Conservation (phyloP, 2,113 vertebrate genomes). For the Neodontobutis hainanensis region DNA sequence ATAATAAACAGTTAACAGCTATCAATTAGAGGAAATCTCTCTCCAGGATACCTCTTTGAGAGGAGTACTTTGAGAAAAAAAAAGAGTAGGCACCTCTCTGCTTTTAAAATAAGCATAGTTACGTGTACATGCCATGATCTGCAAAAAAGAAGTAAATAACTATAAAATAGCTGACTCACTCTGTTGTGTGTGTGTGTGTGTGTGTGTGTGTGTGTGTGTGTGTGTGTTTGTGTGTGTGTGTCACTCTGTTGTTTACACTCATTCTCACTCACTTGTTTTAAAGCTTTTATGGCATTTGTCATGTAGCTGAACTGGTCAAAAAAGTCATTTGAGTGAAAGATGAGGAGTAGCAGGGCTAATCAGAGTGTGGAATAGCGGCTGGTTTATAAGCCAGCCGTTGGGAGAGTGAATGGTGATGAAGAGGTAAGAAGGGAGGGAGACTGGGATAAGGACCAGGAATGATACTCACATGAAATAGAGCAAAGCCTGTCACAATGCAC, state of each 20-base stretch:
- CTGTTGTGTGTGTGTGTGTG: too few relatives aligned
- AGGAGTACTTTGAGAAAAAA: too few relatives aligned
- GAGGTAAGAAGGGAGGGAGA: slow-evolving; percentile 44
- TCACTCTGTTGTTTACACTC: background rate
- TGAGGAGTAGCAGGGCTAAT: slow-evolving; percentile 40
- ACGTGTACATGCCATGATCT: too few relatives aligned
- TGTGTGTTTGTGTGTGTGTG: background rate
- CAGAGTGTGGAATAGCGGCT: slow-evolving; percentile 26
- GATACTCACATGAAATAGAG: slow-evolving; percentile 59
- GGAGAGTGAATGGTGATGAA: slow-evolving; percentile 38
- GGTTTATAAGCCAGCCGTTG: slow-evolving; percentile 40
- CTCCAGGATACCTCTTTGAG: too few relatives aligned
- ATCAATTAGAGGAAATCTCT: too few relatives aligned
- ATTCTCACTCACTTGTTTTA: background rate
- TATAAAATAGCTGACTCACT: too few relatives aligned
- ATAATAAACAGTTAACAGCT: too few relatives aligned
- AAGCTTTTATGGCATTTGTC: background rate
- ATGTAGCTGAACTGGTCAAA: slow-evolving; percentile 25
- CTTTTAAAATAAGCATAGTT: too few relatives aligned
- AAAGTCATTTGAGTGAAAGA: slow-evolving; percentile 28
- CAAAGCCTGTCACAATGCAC: slow-evolving; percentile 71
- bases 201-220: background rate
- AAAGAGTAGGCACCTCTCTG: too few relatives aligned
- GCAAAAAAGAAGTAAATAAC: too few relatives aligned
- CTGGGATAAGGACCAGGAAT: slow-evolving; percentile 54